Conservation (phyloP, 2,888 invertebrate species). For the Hoplodrina ambigua region DNA sequence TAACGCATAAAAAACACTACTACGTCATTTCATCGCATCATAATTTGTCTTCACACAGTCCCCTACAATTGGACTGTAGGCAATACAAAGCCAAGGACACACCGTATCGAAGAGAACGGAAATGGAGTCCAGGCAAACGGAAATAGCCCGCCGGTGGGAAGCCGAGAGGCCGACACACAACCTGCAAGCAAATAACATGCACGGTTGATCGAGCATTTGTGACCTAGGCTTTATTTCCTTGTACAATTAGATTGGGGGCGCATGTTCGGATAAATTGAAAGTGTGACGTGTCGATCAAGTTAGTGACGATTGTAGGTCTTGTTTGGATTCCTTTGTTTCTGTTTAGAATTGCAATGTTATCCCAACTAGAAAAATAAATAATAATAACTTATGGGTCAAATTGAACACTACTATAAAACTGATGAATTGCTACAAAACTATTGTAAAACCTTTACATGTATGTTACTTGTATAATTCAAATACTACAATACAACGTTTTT, state of each 20-base stretch:
- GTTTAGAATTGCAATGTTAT: too few species aligned
- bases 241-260: not conserved
- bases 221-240: constrained; percentile 42
- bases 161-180: constrained; percentile 53
- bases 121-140: constrained; percentile 73
- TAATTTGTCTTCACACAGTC: constrained; percentile 32
- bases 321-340: not conserved
- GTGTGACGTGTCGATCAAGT: not conserved
- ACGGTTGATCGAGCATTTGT: constrained; percentile 22
- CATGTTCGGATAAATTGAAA: not conserved
- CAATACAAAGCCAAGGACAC: constrained; percentile 48
- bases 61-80: constrained; percentile 49
- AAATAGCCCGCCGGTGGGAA: constrained; percentile 70
- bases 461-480: too few species aligned
- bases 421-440: too few species aligned
- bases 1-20: not conserved
- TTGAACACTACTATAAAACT: too few species aligned
- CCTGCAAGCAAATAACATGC: constrained; percentile 53
- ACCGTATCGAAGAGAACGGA: constrained; percentile 64
- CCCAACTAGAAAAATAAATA: too few species aligned
- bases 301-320: not conserved
- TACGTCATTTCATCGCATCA: not conserved
- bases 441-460: too few species aligned
- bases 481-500: too few species aligned
- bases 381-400: too few species aligned